phyloP scores from a whole-genome alignment of 1,140 invertebrate species.

The Pseudomyrmex flavicornis region DNA sequence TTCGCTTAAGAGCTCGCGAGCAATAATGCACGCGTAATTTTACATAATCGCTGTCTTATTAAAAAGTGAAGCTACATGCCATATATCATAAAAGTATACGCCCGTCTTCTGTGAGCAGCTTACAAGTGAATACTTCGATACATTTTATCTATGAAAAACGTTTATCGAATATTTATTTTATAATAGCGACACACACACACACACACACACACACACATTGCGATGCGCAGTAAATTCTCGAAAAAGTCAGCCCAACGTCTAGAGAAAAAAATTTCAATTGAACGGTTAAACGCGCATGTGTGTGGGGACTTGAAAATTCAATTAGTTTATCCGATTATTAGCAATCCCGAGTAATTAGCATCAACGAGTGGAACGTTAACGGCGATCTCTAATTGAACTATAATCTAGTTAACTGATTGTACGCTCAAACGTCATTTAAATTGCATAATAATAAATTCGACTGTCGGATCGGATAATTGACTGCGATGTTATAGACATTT shows the following conservation, averaged over 20 bases:
- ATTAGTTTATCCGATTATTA: slow-evolving; percentile 13
- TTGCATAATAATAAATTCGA: slow-evolving; percentile 9
- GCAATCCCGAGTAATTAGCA: slow-evolving; percentile 27
- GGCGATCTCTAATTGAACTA: slow-evolving; percentile 16
- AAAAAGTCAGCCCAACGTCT: not conserved
- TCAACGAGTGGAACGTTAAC: not conserved
- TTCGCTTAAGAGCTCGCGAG: not conserved
- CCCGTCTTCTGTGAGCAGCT: not conserved
- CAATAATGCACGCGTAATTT: not conserved
- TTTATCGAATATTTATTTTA: no score
- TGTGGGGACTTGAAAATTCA: slow-evolving; percentile 7
- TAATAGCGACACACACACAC: no score
- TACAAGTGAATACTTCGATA: no score
- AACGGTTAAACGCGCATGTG: not conserved
- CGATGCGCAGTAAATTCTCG: no score
- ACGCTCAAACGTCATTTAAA: not conserved
- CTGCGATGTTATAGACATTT: not conserved
- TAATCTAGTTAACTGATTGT: slow-evolving; percentile 9
- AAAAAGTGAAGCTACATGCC: not conserved
- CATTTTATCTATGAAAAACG: no score
- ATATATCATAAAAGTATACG: not conserved
- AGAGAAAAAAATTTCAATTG: slow-evolving; percentile 35
- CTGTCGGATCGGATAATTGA: slow-evolving; percentile 21
- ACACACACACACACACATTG: no score
- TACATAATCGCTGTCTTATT: not conserved